These are phyloP conservation scores for Pecten maximus DNA, from an alignment of 2,888 invertebrate species.

Conservation along the genomic window DNA sequence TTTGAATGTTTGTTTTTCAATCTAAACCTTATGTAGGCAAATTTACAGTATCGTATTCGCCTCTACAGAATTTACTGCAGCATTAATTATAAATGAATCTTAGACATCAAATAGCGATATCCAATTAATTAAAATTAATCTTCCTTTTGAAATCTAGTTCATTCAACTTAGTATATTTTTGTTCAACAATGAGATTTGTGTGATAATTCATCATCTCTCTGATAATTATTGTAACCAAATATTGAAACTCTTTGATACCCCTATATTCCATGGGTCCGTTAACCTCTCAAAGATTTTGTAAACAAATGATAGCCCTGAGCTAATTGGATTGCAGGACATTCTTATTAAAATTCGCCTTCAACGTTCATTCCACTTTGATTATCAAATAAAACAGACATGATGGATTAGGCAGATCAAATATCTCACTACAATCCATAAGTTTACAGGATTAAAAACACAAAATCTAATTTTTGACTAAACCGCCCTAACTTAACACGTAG, in stretches of 20 bases:
- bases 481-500: neutral
- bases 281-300: neutral
- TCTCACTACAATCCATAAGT: neutral
- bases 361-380: neutral
- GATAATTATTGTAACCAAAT: neutral
- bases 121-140: neutral
- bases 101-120: neutral
- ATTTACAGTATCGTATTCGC: no score
- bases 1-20: no score
- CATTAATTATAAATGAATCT: no score
- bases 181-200: neutral
- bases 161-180: neutral
- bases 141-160: neutral
- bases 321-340: neutral
- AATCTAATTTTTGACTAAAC: neutral
- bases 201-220: neutral
- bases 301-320: neutral
- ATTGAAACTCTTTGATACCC: neutral
- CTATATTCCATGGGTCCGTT: neutral
- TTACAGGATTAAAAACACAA: neutral
- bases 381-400: neutral
- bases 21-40: no score
- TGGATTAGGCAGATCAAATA: neutral
- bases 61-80: no score
- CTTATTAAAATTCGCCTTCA: neutral